Evolutionary conservation across 2,797 vertebrate genomes (phyloP).

Genomic region (Margarornis squamiger): DNA sequence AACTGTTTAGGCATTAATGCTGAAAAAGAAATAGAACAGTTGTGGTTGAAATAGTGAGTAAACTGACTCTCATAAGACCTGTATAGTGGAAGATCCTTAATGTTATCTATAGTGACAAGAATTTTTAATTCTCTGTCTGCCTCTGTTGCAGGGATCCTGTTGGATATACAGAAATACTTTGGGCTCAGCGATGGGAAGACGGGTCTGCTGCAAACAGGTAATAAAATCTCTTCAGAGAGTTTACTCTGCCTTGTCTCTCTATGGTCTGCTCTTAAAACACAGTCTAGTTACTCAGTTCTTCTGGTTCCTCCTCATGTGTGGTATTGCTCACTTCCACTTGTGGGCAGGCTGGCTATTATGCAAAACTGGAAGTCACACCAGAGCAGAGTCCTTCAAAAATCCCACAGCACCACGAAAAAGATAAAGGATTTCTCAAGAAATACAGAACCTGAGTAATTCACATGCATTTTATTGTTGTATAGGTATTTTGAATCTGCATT

Average conservation of each 20-base stretch:
- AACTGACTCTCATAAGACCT: neutral
- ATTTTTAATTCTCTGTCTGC: neutral
- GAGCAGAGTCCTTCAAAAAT: neutral
- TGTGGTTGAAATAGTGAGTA: neutral
- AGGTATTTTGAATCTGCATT: neutral
- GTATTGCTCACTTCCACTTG: neutral
- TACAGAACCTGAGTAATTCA: neutral
- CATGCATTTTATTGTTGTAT: neutral
- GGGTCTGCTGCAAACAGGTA: slow-evolving; percentile 92
- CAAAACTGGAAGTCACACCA: neutral
- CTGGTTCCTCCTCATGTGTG: neutral
- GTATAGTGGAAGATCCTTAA: neutral
- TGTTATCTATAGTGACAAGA: neutral
- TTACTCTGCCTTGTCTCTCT: neutral
- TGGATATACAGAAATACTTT: slow-evolving; percentile 83
- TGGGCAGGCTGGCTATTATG: neutral
- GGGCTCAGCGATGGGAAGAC: slow-evolving; percentile 76
- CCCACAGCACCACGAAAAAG: neutral
- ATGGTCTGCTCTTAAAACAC: neutral
- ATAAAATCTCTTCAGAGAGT: neutral
- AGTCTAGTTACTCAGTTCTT: neutral
- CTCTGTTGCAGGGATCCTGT: slow-evolving; percentile 81
- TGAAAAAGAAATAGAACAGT: neutral
- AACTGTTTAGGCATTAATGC: neutral
- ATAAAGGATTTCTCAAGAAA: neutral